Evolutionary conservation across 2,888 invertebrate genomes (phyloP).

Genomic region (Cerastoderma edule): DNA sequence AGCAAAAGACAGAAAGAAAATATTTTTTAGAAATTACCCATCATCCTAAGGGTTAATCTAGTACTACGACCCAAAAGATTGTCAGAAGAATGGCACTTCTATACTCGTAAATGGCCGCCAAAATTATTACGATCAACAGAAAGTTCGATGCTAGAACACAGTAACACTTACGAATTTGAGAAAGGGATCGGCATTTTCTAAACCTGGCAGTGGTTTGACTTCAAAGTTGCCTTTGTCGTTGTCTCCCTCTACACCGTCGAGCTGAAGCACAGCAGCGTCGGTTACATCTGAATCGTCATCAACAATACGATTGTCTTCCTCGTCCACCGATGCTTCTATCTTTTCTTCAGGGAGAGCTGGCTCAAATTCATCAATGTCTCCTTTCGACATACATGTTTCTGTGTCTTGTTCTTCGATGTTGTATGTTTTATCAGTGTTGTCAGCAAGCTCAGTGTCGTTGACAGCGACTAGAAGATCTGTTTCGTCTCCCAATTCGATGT

Average conservation of each 20-base stretch:
- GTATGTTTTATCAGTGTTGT: neutral
- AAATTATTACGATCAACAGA: no score
- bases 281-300: neutral
- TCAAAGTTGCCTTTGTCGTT: neutral
- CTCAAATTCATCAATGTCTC: conserved; percentile 14
- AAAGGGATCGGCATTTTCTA: conserved; percentile 32
- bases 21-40: no score
- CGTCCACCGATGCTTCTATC: neutral
- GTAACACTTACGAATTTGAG: conserved; percentile 39
- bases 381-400: neutral
- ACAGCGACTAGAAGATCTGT: conserved; percentile 11
- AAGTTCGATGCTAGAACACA: no score
- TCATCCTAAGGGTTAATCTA: no score
- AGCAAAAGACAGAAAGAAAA: no score
- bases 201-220: conserved; percentile 1
- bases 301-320: neutral
- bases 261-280: conserved; percentile 10
- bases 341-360: neutral
- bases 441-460: conserved; percentile 11
- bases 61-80: no score
- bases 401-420: neutral
- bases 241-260: conserved; percentile 17
- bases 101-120: no score
- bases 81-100: no score
- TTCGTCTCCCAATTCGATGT: conserved; percentile 9